phyloP scores from a whole-genome alignment of 2,113 vertebrate species.

The Callopanchax toddi region DNA sequence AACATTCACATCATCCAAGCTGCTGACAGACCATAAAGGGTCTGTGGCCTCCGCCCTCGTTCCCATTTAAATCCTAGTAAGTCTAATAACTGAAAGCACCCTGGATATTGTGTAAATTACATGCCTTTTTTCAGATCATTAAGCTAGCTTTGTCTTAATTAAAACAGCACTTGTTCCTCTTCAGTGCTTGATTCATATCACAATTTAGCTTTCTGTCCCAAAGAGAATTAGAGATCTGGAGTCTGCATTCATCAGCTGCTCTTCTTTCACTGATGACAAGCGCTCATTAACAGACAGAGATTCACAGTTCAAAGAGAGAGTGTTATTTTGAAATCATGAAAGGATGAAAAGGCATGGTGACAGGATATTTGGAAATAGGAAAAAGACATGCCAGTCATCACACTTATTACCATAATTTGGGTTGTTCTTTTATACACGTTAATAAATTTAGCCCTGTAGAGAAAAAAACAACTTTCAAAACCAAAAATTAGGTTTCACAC shows the following conservation, averaged over 20 bases:
- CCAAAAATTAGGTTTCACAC: neutral
- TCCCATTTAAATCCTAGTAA: constrained; percentile 70
- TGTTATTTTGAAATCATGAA: constrained; percentile 56
- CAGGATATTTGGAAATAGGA: constrained; percentile 26
- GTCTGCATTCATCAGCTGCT: constrained; percentile 87
- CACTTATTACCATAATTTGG: too few relatives aligned
- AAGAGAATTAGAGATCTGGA: constrained; percentile 83
- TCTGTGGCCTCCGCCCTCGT: constrained; percentile 25
- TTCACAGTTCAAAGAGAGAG: constrained; percentile 49
- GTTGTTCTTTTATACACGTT: too few relatives aligned
- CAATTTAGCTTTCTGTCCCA: constrained; percentile 83
- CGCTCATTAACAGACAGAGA: constrained; percentile 80
- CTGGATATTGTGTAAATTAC: constrained; percentile 84
- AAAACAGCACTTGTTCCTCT: constrained; percentile 86
- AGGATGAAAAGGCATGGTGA: constrained; percentile 45
- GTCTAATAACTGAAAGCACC: constrained; percentile 84
- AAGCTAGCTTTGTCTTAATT: constrained; percentile 94
- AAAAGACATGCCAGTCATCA: neutral
- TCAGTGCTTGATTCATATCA: constrained; percentile 84
- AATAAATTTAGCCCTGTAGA: too few relatives aligned
- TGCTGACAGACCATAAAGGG: constrained; percentile 27
- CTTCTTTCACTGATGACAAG: constrained; percentile 89
- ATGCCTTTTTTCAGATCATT: constrained; percentile 93
- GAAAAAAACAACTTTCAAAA: neutral
- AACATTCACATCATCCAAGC: constrained; percentile 20